Evolutionary conservation across 2,113 vertebrate genomes (phyloP).

Genomic region (Phoxinus phoxinus): DNA sequence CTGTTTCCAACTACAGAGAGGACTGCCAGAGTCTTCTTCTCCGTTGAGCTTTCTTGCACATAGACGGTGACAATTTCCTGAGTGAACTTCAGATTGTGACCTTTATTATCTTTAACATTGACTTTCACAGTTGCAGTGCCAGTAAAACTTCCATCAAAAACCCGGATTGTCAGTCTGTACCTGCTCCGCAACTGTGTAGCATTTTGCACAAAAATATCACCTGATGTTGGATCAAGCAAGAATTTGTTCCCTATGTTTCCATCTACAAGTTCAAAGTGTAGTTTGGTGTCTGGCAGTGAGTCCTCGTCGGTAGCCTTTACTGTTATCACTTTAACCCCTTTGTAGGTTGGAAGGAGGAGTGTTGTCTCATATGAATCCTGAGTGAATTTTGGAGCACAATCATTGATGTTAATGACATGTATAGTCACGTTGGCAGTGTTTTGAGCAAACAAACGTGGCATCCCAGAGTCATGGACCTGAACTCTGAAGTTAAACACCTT

Average conservation of each 20-base stretch:
- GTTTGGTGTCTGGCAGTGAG: slow-evolving; percentile 74
- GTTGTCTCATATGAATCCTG: slow-evolving; percentile 77
- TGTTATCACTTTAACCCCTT: slow-evolving; percentile 76
- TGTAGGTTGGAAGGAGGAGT: slow-evolving; percentile 81
- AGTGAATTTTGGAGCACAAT: slow-evolving; percentile 83
- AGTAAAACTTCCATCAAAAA: slow-evolving; percentile 82
- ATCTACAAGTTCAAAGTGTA: slow-evolving; percentile 82
- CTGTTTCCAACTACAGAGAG: slow-evolving; percentile 78
- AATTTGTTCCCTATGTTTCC: slow-evolving; percentile 87
- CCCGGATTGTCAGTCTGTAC: slow-evolving; percentile 80
- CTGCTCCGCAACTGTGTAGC: slow-evolving; percentile 81
- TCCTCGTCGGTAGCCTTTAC: slow-evolving; percentile 83
- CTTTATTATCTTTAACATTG: slow-evolving; percentile 81
- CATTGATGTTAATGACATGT: slow-evolving; percentile 83
- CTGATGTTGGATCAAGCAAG: slow-evolving; percentile 71
- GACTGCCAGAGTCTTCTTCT: slow-evolving; percentile 77
- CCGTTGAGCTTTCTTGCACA: slow-evolving; percentile 81
- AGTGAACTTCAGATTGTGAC: slow-evolving; percentile 79
- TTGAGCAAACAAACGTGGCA: slow-evolving; percentile 77
- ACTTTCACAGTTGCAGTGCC: slow-evolving; percentile 79
- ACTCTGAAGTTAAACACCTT: slow-evolving; percentile 82
- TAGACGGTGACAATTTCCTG: slow-evolving; percentile 77
- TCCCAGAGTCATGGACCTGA: slow-evolving; percentile 81
- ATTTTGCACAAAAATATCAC: slow-evolving; percentile 79
- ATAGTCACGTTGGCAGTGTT: slow-evolving; percentile 82